phyloP scores from a whole-genome alignment of 2,888 invertebrate species.

The Hipparchia sbordonii region DNA sequence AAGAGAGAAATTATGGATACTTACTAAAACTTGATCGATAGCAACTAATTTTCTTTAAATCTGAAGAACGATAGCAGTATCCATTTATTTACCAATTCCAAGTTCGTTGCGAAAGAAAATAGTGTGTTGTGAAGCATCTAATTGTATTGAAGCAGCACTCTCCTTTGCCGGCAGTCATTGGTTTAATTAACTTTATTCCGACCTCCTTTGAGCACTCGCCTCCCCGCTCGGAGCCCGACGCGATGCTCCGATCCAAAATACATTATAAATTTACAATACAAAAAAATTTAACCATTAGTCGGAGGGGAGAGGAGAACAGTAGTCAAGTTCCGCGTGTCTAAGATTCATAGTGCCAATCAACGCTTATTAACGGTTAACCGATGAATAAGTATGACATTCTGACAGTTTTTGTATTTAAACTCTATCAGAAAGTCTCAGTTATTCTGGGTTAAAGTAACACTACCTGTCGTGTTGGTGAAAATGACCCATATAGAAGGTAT shows the following conservation, averaged over 20 bases:
- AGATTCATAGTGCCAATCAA: too few relatives aligned
- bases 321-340: too few relatives aligned
- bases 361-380: too few relatives aligned
- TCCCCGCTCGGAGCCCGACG: neutral
- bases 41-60: neutral
- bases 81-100: slow-evolving; percentile 5
- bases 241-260: slow-evolving; percentile 2
- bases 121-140: slow-evolving; percentile 18
- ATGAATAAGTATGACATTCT: too few relatives aligned
- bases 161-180: slow-evolving; percentile 31
- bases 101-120: neutral
- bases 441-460: too few relatives aligned
- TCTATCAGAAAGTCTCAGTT: too few relatives aligned
- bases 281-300: neutral
- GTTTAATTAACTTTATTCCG: slow-evolving; percentile 42
- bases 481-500: too few relatives aligned
- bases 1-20: neutral
- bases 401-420: too few relatives aligned
- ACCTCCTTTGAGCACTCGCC: neutral
- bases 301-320: too few relatives aligned
- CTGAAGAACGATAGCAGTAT: neutral
- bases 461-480: too few relatives aligned
- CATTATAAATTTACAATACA: slow-evolving; percentile 10
- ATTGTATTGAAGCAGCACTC: slow-evolving; percentile 29
- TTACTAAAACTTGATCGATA: neutral